These are phyloP conservation scores for Eurystomus glaucurus DNA, from an alignment of 2,797 vertebrate species.

Conservation along the genomic window DNA sequence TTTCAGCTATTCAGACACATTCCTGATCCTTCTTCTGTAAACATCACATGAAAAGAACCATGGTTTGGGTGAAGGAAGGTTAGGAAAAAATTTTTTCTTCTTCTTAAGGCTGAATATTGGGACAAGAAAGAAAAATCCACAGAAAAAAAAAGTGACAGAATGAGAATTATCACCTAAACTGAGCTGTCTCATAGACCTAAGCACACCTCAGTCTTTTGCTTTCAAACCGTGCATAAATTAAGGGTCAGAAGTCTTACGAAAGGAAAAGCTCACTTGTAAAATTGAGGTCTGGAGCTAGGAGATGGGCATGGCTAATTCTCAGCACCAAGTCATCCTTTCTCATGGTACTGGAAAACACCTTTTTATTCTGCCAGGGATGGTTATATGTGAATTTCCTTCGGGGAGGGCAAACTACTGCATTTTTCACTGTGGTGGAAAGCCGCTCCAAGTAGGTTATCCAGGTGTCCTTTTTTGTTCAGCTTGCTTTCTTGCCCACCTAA, in stretches of 20 bases:
- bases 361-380: background rate
- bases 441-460: background rate
- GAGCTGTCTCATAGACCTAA: background rate
- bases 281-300: background rate
- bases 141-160: background rate
- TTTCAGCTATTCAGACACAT: background rate
- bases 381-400: background rate
- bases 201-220: background rate
- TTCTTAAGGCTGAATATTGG: background rate
- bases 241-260: background rate
- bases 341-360: background rate
- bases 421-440: background rate
- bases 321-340: background rate
- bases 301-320: fast-evolving
- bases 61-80: background rate
- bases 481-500: background rate
- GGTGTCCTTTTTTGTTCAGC: background rate
- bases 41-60: background rate
- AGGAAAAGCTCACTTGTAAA: background rate
- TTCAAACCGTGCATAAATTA: background rate
- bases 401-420: background rate
- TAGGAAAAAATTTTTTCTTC: too few relatives aligned
- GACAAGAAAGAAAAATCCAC: background rate
- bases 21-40: background rate
- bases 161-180: background rate